A percentile compares a stretch with the other conserved stretches of the same genome.
Evolutionary conservation across 2,113 vertebrate species (phyloP).

Genomic region (Cichladusa arquata): DNA sequence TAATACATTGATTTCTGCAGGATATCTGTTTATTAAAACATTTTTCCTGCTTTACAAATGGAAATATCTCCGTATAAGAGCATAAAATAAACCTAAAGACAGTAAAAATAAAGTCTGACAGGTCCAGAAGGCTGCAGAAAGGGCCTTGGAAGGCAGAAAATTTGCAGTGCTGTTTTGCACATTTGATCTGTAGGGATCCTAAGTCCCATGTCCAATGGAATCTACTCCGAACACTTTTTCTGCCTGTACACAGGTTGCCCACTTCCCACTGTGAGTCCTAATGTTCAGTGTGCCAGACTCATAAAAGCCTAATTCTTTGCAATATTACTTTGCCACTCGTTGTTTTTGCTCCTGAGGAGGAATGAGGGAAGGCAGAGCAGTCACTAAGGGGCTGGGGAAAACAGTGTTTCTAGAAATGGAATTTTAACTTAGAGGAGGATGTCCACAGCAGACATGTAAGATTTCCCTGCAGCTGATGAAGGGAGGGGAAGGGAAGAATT

Average conservation of each 20-base stretch:
- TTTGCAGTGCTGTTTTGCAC: neutral
- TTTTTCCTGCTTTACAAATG: neutral
- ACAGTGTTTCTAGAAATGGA: neutral
- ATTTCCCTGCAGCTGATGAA: neutral
- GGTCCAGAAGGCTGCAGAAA: neutral
- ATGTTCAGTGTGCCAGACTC: neutral
- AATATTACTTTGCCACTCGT: neutral
- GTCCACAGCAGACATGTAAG: neutral
- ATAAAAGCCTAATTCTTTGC: neutral
- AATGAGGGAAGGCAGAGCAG: neutral
- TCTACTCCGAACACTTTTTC: fast-evolving
- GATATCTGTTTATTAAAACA: neutral
- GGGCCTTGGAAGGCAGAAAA: neutral
- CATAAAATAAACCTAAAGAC: neutral
- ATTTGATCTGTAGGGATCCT: neutral
- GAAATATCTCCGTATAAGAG: neutral
- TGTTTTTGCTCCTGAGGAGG: neutral
- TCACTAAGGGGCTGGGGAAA: neutral
- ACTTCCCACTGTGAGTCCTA: neutral
- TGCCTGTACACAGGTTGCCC: neutral
- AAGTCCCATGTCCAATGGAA: neutral
- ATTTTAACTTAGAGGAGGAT: neutral
- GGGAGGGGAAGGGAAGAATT: neutral
- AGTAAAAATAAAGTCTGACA: neutral
- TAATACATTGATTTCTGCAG: neutral